phyloP scores from a whole-genome alignment of 2,888 invertebrate species.

The Patella depressa region DNA sequence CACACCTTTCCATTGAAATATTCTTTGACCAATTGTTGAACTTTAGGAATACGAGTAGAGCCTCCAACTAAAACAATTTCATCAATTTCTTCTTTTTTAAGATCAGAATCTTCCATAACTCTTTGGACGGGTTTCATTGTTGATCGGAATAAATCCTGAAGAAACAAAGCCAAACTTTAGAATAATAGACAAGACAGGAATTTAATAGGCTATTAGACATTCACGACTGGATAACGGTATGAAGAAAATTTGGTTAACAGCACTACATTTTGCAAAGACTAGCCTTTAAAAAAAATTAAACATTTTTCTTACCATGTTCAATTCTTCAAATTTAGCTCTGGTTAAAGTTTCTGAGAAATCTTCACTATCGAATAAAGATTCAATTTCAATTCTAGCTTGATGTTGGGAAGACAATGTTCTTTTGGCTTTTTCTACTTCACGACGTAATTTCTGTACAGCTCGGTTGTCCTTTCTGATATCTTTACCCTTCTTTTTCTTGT shows the following conservation, averaged over 20 bases:
- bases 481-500: constrained; percentile 99
- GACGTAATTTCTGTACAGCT: constrained; percentile 94
- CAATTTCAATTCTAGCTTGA: constrained; percentile 97
- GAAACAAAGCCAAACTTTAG: not conserved
- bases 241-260: not conserved
- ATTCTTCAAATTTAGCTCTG: constrained; percentile 97
- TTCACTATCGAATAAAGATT: constrained; percentile 97
- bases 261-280: not conserved
- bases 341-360: constrained; percentile 98
- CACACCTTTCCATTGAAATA: constrained; percentile 88
- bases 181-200: not conserved
- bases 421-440: constrained; percentile 98
- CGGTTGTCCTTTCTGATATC: constrained; percentile 94
- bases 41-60: constrained; percentile 98
- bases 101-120: constrained; percentile 97
- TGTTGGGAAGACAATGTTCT: constrained; percentile 93
- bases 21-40: constrained; percentile 77
- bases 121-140: constrained; percentile 96
- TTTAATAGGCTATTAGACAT: not conserved
- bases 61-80: constrained; percentile 99
- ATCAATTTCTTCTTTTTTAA: constrained; percentile 97
- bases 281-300: not conserved
- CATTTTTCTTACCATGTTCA: constrained; percentile 83
- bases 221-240: not conserved
- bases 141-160: constrained; percentile 78